phyloP scores from a whole-genome alignment of 2,888 invertebrate genomes.

The Orchestes rusci region DNA sequence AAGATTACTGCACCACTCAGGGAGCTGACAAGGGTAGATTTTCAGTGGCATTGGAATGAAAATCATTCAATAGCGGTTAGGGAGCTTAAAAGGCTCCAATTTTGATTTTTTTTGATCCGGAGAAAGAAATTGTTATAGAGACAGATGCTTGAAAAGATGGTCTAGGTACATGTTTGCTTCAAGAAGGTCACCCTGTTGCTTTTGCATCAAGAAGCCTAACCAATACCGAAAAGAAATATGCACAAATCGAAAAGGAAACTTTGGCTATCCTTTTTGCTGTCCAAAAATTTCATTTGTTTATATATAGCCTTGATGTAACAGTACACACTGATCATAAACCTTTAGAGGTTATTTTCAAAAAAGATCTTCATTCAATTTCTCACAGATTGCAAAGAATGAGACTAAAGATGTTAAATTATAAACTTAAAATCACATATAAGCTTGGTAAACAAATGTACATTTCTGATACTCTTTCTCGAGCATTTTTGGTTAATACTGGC shows the following conservation, averaged over 20 bases:
- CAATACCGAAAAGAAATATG: conserved; percentile 32
- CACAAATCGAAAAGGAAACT: conserved; percentile 40
- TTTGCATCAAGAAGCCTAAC: conserved; percentile 35
- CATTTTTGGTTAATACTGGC: conserved; percentile 11
- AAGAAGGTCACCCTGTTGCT: conserved; percentile 33
- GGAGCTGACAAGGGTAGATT: conserved; percentile 22
- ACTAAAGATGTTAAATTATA: conserved; percentile 29
- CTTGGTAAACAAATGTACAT: conserved; percentile 26
- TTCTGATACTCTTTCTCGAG: conserved; percentile 25
- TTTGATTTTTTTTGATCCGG: conserved; percentile 28
- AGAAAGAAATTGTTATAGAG: conserved; percentile 30
- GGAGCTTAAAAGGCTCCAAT: conserved; percentile 29
- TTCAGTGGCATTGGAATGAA: conserved; percentile 20
- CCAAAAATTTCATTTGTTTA: too few relatives aligned
- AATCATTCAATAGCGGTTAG: conserved; percentile 20
- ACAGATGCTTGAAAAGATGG: conserved; percentile 32
- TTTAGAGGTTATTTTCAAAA: neutral
- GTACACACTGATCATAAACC: neutral
- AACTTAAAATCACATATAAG: conserved; percentile 23
- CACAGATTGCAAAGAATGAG: conserved; percentile 32
- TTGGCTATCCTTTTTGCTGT: conserved; percentile 32
- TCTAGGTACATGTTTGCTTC: conserved; percentile 34
- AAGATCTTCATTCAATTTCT: conserved; percentile 25
- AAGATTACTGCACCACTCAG: conserved; percentile 25
- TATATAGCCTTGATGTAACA: too few relatives aligned